phyloP scores from a whole-genome alignment of 2,797 vertebrate genomes.

The Cynopterus sphinx region DNA sequence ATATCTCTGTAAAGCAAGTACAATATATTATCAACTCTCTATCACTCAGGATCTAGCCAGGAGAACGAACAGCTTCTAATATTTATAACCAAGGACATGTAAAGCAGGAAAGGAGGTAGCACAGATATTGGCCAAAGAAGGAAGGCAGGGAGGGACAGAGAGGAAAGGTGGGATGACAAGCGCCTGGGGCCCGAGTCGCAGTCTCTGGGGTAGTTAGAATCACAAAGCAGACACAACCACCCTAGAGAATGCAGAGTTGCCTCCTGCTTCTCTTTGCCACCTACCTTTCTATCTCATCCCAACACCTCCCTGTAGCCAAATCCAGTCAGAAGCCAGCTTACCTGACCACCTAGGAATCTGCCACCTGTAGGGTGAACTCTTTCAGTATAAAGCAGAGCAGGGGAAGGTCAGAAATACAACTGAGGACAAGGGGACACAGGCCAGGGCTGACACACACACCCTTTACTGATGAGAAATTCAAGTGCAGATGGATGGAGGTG shows the following conservation, averaged over 20 bases:
- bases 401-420: background rate
- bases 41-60: background rate
- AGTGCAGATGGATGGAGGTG: background rate
- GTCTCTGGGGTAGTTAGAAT: background rate
- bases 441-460: background rate
- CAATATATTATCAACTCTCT: background rate
- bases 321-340: background rate
- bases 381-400: background rate
- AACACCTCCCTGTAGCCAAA: background rate
- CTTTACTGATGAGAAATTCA: background rate
- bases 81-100: background rate
- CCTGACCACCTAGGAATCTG: background rate
- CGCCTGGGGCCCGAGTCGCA: background rate
- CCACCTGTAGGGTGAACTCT: fast-evolving
- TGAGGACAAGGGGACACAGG: background rate
- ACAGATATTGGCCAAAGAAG: background rate
- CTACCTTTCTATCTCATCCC: background rate
- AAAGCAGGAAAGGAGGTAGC: background rate
- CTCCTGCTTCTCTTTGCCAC: background rate
- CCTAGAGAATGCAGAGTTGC: background rate
- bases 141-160: background rate
- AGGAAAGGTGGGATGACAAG: background rate
- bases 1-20: background rate
- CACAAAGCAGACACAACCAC: background rate
- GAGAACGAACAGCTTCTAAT: background rate